Evolutionary conservation across 2,888 invertebrate genomes (phyloP).

Genomic region (Sabellastarte sp.): DNA sequence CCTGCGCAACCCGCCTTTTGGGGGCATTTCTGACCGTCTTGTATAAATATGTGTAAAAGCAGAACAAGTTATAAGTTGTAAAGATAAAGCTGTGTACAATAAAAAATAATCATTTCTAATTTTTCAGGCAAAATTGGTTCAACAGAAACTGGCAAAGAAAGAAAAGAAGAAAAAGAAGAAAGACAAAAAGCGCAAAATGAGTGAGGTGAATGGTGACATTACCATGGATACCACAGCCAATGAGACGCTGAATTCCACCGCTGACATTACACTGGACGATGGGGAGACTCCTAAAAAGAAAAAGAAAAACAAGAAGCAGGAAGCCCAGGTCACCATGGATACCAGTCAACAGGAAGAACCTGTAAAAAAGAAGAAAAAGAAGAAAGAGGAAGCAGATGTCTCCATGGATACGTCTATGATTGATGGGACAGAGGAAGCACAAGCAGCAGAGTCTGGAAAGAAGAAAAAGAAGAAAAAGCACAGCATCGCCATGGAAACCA

Average conservation of each 20-base stretch:
- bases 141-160: slow-evolving; percentile 39
- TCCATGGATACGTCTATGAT: slow-evolving; percentile 12
- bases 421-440: slow-evolving; percentile 16
- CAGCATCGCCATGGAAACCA: too few relatives aligned
- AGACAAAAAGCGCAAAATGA: slow-evolving; percentile 26
- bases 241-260: slow-evolving; percentile 5
- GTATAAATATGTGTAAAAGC: too few relatives aligned
- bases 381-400: slow-evolving; percentile 8
- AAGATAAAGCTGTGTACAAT: too few relatives aligned
- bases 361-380: slow-evolving; percentile 17
- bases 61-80: too few relatives aligned
- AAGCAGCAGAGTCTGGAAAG: slow-evolving; percentile 33
- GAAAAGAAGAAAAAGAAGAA: slow-evolving; percentile 49
- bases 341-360: background rate
- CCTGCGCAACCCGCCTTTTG: too few relatives aligned
- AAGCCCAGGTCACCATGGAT: slow-evolving; percentile 2
- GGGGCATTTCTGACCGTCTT: too few relatives aligned
- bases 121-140: slow-evolving; percentile 38
- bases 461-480: slow-evolving; percentile 45
- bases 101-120: too few relatives aligned
- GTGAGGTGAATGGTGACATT: slow-evolving; percentile 7
- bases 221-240: background rate
- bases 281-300: slow-evolving; percentile 1
- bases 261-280: background rate
- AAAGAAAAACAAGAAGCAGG: slow-evolving; percentile 4